Evolutionary conservation across 2,888 invertebrate genomes (phyloP).

Genomic region (Galerucella nymphaeae): DNA sequence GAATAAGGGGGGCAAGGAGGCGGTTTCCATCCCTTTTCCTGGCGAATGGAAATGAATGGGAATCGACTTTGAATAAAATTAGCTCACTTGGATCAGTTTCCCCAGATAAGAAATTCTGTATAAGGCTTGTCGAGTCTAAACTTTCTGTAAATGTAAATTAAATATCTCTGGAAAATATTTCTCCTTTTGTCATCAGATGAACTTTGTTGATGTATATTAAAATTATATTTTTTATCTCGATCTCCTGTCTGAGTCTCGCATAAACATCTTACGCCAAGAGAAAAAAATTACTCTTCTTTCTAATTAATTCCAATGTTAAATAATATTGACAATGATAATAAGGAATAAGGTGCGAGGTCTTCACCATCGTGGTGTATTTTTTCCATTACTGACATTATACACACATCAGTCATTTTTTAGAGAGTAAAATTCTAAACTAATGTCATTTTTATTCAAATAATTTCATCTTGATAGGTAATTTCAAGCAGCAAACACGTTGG

Average conservation of each 20-base stretch:
- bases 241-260: background rate
- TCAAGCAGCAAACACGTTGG: too few species aligned
- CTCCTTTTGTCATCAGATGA: constrained; percentile 18
- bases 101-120: constrained; percentile 28
- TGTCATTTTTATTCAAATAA: too few species aligned
- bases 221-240: background rate
- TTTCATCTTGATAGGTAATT: too few species aligned
- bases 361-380: too few species aligned
- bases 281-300: too few species aligned
- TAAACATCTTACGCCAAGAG: too few species aligned
- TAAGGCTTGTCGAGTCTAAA: constrained; percentile 10
- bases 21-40: constrained; percentile 20
- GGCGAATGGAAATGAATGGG: constrained; percentile 37
- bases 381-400: too few species aligned
- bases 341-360: too few species aligned
- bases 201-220: constrained; percentile 10
- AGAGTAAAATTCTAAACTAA: too few species aligned
- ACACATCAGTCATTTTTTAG: too few species aligned
- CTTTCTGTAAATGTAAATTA: constrained; percentile 28
- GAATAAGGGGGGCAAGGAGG: constrained; percentile 16
- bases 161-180: constrained; percentile 25
- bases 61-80: constrained; percentile 37
- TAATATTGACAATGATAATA: too few species aligned
- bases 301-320: too few species aligned
- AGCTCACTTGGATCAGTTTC: constrained; percentile 36